Evolutionary conservation across 1,140 invertebrate species (phyloP), one percentile per base, ranked within the genome.

Genomic region (Latrodectus geometricus): DNA sequence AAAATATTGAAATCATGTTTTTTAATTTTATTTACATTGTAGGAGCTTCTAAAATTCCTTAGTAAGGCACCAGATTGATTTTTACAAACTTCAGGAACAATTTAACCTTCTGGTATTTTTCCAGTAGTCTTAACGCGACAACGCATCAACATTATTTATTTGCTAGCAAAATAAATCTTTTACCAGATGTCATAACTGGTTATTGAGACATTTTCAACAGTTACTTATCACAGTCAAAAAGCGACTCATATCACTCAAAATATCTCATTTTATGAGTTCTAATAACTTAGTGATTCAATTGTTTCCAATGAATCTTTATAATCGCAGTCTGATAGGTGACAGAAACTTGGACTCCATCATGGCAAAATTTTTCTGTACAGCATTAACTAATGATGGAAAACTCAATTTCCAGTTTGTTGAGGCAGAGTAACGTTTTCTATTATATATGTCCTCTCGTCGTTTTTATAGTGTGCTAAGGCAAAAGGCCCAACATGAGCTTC

Each of bases 371-470:
- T 56, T 56, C 21, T 52, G 23, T 20, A 76, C 21, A 54, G 8
- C 23, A 20, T 75, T 75, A n/a, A 75, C 48, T 50, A 48, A 75
- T 50, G 49, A 50, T 49, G 17, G 48, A 21, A 35, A 21, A 48
- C 35, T 78, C 61, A 66, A n/a, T 48, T 78, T 68, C 35, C 48
- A 49, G 61, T 80, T 52, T 21, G 56, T 49, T 82, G 69, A n/a
- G 79, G 79, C 21, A 50, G n/a, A 56, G 79, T 82, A 73, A 82
- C 69, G 50, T 82, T 82, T 72, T 82, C 79, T 49, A 82, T 4
- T 15, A 73, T 7, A 21, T 70, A 56, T 61, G 69, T 73, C 69
- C 79, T 72, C 65, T 80, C 66, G n/a, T 85, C 74, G 12, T 85
- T 54, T 52, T 77, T 68, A n/a, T 76, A 69, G 20, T 76, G 74